Percentiles rank a stretch among this genome's conserved stretches.
Conservation (phyloP, 2,113 vertebrate genomes). For the Myiozetetes cayanensis region DNA sequence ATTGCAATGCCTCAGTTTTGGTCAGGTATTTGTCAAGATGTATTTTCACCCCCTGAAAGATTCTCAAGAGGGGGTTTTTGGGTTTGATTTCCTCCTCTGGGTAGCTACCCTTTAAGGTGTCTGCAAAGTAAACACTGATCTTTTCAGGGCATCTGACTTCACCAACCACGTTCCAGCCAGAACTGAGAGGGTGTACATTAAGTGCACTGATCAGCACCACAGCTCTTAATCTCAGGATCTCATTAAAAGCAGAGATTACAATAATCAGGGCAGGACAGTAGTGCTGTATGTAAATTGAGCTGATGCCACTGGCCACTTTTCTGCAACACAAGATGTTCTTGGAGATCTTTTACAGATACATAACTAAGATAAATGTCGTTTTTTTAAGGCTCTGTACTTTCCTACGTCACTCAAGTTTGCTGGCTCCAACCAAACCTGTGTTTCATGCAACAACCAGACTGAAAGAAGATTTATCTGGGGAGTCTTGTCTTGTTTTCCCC, state of each 20-base stretch:
- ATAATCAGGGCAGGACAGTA: not conserved
- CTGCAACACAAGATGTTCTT: not conserved
- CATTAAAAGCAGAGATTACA: constrained; percentile 47
- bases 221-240: constrained; percentile 4
- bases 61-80: not conserved
- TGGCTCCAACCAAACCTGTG: not conserved
- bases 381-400: not conserved
- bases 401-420: not conserved
- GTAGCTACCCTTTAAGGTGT: fast-evolving
- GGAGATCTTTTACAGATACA: not conserved
- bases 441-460: not conserved
- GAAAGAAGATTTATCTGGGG: not conserved
- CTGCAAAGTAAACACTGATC: not conserved
- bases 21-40: not conserved
- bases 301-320: not conserved
- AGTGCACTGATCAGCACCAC: not conserved
- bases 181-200: not conserved
- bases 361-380: not conserved
- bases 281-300: not conserved
- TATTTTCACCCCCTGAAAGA: not conserved
- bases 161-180: not conserved
- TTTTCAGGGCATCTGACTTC: not conserved
- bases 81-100: not conserved
- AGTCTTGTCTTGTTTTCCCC: not conserved
- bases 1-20: not conserved